These are phyloP conservation scores for Aspidiotus rigidus DNA, from an alignment of 2,888 invertebrate species.

Conservation along the genomic window DNA sequence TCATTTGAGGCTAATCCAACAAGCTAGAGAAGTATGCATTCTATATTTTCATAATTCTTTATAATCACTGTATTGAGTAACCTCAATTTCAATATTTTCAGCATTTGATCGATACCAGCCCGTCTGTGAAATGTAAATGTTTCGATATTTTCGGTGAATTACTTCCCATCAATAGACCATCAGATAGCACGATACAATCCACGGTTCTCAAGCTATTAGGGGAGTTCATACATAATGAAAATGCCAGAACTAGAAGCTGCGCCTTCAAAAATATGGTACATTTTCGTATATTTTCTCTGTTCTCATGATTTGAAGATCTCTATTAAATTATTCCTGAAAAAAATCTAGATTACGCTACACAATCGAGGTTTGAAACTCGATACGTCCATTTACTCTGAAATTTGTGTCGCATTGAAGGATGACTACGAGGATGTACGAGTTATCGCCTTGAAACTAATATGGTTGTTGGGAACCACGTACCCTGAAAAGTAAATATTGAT, in stretches of 20 bases:
- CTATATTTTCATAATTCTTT: too few relatives aligned
- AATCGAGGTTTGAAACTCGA: slow-evolving; percentile 72
- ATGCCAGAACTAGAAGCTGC: slow-evolving; percentile 81
- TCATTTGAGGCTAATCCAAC: slow-evolving; percentile 50
- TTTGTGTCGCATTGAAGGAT: slow-evolving; percentile 70
- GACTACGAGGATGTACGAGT: slow-evolving; percentile 89
- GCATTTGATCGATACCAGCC: slow-evolving; percentile 65
- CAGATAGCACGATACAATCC: slow-evolving; percentile 43
- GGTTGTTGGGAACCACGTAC: slow-evolving; percentile 74
- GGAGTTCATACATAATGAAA: slow-evolving; percentile 73
- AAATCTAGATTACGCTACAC: slow-evolving; percentile 53
- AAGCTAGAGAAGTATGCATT: slow-evolving; percentile 44
- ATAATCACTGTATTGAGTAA: too few relatives aligned
- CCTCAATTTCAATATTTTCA: slow-evolving; percentile 39
- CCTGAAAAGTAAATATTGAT: slow-evolving; percentile 61
- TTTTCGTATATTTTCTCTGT: slow-evolving; percentile 14
- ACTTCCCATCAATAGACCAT: slow-evolving; percentile 52
- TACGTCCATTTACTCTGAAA: slow-evolving; percentile 55
- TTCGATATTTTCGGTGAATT: slow-evolving; percentile 68
- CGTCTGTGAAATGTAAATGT: slow-evolving; percentile 69
- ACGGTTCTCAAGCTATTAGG: slow-evolving; percentile 63
- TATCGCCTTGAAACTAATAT: slow-evolving; percentile 75
- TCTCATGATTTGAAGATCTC: too few relatives aligned
- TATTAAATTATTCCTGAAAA: neutral
- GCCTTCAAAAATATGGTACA: slow-evolving; percentile 76